Evolutionary conservation across 53 echinoderm and acorn worm species (phyloP).

Genomic region (Holothuria scabra): DNA sequence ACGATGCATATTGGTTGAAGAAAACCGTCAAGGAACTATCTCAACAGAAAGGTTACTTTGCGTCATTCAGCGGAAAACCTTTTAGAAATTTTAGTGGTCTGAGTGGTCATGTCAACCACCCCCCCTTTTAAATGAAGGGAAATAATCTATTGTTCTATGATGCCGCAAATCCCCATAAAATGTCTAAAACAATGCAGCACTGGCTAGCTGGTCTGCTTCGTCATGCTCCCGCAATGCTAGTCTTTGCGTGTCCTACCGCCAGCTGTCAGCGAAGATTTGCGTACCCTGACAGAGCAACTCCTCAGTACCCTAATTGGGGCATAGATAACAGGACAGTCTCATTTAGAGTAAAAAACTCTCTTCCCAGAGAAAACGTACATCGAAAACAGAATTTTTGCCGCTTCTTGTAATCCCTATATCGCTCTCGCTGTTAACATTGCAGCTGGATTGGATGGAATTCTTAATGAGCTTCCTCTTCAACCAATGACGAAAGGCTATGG

Average conservation of each 20-base stretch:
- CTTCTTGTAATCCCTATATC: conserved; percentile 70
- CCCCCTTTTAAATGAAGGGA: conserved; percentile 50
- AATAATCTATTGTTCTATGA: conserved; percentile 55
- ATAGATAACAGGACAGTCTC: conserved; percentile 69
- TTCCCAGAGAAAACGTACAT: conserved; percentile 64
- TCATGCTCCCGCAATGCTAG: conserved; percentile 66
- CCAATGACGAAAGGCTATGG: conserved; percentile 41
- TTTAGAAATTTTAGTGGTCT: conserved; percentile 44
- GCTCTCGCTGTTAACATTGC: conserved; percentile 69
- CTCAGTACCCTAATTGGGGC: conserved; percentile 68
- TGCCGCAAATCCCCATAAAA: conserved; percentile 40
- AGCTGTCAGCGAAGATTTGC: conserved; percentile 64
- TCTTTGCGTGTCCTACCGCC: conserved; percentile 61
- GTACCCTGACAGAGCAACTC: neutral
- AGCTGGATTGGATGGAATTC: conserved; percentile 77
- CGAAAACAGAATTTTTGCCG: conserved; percentile 73
- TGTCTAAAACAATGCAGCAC: conserved; percentile 62
- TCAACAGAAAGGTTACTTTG: conserved; percentile 43
- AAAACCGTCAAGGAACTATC: conserved; percentile 68
- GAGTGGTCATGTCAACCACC: conserved; percentile 64
- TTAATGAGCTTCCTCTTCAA: conserved; percentile 51
- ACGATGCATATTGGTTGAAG: conserved; percentile 65
- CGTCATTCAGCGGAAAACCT: conserved; percentile 71
- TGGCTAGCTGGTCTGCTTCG: conserved; percentile 82
- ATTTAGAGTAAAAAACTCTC: conserved; percentile 61